These are phyloP conservation scores for Drosophila ezoana DNA, from an alignment of 2,888 invertebrate genomes.

Conservation along the genomic window DNA sequence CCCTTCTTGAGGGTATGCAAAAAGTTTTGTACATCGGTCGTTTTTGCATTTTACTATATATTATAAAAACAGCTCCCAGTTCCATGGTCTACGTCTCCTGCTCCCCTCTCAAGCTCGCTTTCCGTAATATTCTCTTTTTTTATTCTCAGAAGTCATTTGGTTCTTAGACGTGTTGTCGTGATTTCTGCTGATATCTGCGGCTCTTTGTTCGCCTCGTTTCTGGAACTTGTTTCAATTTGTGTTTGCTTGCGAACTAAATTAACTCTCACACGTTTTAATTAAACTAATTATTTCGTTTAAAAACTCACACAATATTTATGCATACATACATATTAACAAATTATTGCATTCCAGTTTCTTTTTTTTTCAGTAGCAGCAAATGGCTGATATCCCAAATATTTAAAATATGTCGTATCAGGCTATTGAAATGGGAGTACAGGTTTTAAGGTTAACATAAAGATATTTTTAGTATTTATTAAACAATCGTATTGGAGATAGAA, in stretches of 20 bases:
- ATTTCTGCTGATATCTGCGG: slow-evolving; percentile 20
- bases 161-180: slow-evolving; percentile 26
- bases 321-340: slow-evolving; percentile 5
- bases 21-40: too few relatives aligned
- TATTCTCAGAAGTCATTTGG: slow-evolving; percentile 15
- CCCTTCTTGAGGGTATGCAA: too few relatives aligned
- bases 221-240: slow-evolving; percentile 42
- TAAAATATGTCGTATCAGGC: not conserved
- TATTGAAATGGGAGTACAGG: slow-evolving; percentile 18
- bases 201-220: slow-evolving; percentile 18
- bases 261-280: slow-evolving; percentile 28
- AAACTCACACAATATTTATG: slow-evolving; percentile 11
- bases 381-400: slow-evolving; percentile 21
- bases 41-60: slow-evolving; percentile 8
- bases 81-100: not conserved
- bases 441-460: not conserved
- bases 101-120: not conserved
- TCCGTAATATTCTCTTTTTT: not conserved
- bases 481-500: too few relatives aligned
- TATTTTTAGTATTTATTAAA: too few relatives aligned
- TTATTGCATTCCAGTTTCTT: slow-evolving; percentile 12
- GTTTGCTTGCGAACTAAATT: slow-evolving; percentile 1
- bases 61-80: slow-evolving; percentile 14
- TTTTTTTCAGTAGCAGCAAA: not conserved
- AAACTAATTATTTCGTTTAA: slow-evolving; percentile 34